Evolutionary conservation across 2,888 invertebrate genomes (phyloP).

Genomic region (Thereva nobilitata): DNA sequence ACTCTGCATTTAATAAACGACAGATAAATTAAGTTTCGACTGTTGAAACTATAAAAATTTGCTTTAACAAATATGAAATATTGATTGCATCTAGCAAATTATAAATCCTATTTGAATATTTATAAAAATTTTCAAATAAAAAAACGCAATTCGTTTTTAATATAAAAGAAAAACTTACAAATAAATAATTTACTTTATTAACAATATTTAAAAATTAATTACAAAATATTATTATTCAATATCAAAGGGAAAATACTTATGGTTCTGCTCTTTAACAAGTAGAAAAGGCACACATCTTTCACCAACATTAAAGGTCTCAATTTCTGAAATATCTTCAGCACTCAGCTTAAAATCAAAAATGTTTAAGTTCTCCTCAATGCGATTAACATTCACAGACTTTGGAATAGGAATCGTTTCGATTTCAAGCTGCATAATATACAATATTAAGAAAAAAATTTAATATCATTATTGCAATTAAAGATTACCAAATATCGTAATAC

Average conservation of each 20-base stretch:
- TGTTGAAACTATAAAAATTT: too few species aligned
- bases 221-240: conserved; percentile 47
- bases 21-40: too few species aligned
- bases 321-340: conserved; percentile 59
- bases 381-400: conserved; percentile 62
- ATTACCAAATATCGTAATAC: conserved; percentile 64
- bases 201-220: too few species aligned
- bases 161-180: too few species aligned
- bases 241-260: conserved; percentile 54
- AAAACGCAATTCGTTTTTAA: too few species aligned
- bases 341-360: conserved; percentile 64
- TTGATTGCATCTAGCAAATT: too few species aligned
- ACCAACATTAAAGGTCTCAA: conserved; percentile 60
- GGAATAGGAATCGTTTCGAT: conserved; percentile 63
- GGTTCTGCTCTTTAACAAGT: conserved; percentile 51
- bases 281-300: conserved; percentile 50
- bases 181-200: too few species aligned
- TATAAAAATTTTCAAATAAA: too few species aligned
- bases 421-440: conserved; percentile 57
- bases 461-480: conserved; percentile 41
- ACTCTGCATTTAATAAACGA: too few species aligned
- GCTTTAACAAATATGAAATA: too few species aligned
- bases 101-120: too few species aligned
- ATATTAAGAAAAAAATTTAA: background rate
- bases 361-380: conserved; percentile 62